Evolutionary conservation across 2,113 vertebrate species (phyloP), one percentile per base, ranked within the genome.

Genomic region (Laterallus jamaicensis): DNA sequence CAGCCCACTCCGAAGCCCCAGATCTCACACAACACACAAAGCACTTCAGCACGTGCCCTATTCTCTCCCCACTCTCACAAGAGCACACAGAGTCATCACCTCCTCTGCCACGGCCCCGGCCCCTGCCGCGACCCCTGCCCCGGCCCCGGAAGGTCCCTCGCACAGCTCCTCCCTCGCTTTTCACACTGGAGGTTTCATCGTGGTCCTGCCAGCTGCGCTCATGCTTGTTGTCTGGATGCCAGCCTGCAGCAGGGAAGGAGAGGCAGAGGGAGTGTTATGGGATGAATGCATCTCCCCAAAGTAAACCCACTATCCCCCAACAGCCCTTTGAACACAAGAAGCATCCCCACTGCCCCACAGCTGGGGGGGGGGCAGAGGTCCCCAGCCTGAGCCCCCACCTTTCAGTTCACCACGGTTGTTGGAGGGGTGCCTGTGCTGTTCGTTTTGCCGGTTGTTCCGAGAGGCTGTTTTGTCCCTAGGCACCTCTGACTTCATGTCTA

Each of bases 401-500:
- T 99, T 98, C 87, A 99, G 98, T 94, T 99, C 99, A 5, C 98
- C 98, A 58, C 99, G 98, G 97, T 95, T 98, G 88, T 98, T 98
- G 83, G 98, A 98, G 12, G 98, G 98, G 77, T 99, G 98, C 49
- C 99, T 98, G n/a, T 98, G 98, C 86, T 98, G 98, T 76, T 99
- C 99, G 2, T 99, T 99, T 19, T 99, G 99, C 29, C 99, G 98
- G 98, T 99, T 98, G 97, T 99, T 99, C 92, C 99, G 98, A n/a
- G 99, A 99, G 32, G 98, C 99, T 0, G 99, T 98, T 88, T 99
- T 99, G 94, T 99, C 99, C 62, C 99, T 97, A 32, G 99, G 98
- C 69, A 98, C 99, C 86, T 99, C 99, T 4, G 99, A 98, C 97
- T 99, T 99, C 98, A 99, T 98, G 92, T 99, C 99, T 77, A 99